Evolutionary conservation across 2,888 invertebrate species (phyloP), one percentile per base, ranked within the genome.

Genomic region (Crepidodera aurea): DNA sequence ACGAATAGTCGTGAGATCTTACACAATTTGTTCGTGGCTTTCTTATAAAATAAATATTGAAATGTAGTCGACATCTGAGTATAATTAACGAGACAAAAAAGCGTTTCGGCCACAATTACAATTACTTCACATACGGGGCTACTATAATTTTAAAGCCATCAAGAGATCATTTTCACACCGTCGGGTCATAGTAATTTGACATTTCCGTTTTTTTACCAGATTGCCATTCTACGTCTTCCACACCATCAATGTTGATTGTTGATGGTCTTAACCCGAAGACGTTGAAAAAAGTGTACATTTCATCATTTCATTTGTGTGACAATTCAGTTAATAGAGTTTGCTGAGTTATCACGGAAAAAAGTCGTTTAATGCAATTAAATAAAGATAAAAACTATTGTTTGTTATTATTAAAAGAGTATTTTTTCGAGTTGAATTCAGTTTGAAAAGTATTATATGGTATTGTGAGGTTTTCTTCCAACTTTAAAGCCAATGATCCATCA

Each of bases 181-280:
- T 66, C 71, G 73, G 76, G 73, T 75, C 75, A 78, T 77, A 73
- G 77, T 80, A 80, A 80, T 79, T 78, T 72, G 78, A 78, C 76
- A 76, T 76, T 79, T 80, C 80, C 80, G 79, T 79, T 80, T 79
- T 79, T 37, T 79, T 78, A 78, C 78, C 78, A 77, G 77, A 76
- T 77, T 71, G 74, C 73, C 76, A 78, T 79, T 79, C 19, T 40
- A 37, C 46, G 53, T 34, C 37, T 42, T 48, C 42, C 19, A 59
- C 59, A 63, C 54, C 32, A 55, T 34, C 63, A 51, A 51, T 25
- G 34, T 51, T 22, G 44, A 44, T 44, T 44, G 44, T 54, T 37
- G 56, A 16, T 16, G 37, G 13, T 10, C 5, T 13, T 27, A 56
- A 37, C 40, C 13, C 22, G 42, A 55, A 55, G 27, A 46, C 12